phyloP scores from a whole-genome alignment of 1,140 invertebrate species.

The Microplitis mediator region DNA sequence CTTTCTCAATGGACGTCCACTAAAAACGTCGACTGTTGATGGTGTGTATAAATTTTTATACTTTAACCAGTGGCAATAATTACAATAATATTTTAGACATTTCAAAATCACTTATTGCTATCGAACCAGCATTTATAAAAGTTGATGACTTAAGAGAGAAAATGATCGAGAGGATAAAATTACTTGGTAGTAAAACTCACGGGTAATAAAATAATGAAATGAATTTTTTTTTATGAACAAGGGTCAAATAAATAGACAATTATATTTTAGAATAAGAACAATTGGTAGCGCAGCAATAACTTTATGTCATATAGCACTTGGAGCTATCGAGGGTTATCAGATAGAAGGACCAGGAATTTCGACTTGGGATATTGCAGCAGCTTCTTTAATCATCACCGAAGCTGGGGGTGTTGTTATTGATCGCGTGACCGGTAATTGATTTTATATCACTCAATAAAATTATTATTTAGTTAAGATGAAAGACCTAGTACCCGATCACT shows the following conservation, averaged over 20 bases:
- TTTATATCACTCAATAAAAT: background rate
- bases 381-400: slow-evolving; percentile 76
- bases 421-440: slow-evolving; percentile 68
- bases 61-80: no score
- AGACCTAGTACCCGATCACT: no score
- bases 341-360: slow-evolving; percentile 82
- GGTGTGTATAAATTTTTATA: slow-evolving; percentile 33
- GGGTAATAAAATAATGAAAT: slow-evolving; percentile 39
- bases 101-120: slow-evolving; percentile 51
- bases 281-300: slow-evolving; percentile 78
- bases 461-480: background rate
- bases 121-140: slow-evolving; percentile 54
- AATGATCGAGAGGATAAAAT: slow-evolving; percentile 48
- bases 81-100: slow-evolving; percentile 79
- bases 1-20: slow-evolving; percentile 73
- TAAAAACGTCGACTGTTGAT: slow-evolving; percentile 71
- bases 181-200: slow-evolving; percentile 44
- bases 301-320: slow-evolving; percentile 75
- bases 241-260: background rate
- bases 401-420: slow-evolving; percentile 82
- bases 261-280: slow-evolving; percentile 68
- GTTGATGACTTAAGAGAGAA: slow-evolving; percentile 46
- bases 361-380: slow-evolving; percentile 77
- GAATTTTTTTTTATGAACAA: slow-evolving; percentile 5
- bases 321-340: slow-evolving; percentile 74